phyloP scores from a whole-genome alignment of 2,797 vertebrate genomes.

The Sarcoramphus papa region DNA sequence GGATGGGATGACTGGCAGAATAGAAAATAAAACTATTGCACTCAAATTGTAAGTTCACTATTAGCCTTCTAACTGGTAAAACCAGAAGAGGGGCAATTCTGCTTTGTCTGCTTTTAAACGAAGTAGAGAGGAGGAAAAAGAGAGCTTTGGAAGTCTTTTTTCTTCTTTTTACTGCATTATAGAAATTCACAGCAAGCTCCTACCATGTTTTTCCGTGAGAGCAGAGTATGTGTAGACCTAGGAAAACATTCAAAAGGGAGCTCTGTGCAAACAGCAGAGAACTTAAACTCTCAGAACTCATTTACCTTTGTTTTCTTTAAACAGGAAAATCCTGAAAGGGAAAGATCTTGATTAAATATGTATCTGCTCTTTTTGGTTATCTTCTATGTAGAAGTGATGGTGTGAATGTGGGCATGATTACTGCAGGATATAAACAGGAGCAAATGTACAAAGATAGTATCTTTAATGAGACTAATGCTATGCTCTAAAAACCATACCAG shows the following conservation, averaged over 20 bases:
- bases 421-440: neutral
- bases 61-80: neutral
- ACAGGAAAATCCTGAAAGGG: neutral
- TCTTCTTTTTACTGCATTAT: neutral
- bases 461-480: neutral
- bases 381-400: neutral
- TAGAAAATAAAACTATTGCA: neutral
- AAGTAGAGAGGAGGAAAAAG: neutral
- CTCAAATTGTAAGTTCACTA: neutral
- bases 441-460: neutral
- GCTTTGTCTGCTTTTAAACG: neutral
- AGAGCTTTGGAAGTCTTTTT: neutral
- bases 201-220: neutral
- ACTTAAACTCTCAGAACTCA: neutral
- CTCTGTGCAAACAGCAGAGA: neutral
- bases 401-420: neutral
- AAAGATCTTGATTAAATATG: neutral
- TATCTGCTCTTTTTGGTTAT: neutral
- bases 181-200: neutral
- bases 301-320: neutral
- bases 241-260: neutral
- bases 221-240: neutral
- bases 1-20: neutral
- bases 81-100: neutral
- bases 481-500: neutral